phyloP scores from a whole-genome alignment of 2,888 invertebrate genomes.

The Eulithis testata region DNA sequence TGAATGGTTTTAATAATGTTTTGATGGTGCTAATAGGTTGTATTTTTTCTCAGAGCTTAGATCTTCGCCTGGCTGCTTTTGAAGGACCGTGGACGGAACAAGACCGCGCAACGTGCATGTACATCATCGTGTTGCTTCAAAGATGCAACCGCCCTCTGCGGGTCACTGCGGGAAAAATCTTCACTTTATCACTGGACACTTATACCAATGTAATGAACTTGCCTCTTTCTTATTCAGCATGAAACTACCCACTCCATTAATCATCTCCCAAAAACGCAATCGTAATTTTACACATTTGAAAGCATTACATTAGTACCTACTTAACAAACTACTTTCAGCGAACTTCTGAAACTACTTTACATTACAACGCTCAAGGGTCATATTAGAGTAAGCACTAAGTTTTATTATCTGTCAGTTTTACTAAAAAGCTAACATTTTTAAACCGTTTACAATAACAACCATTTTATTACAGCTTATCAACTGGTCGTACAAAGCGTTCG shows the following conservation, averaged over 20 bases:
- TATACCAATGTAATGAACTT: slow-evolving; percentile 75
- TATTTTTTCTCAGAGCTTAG: slow-evolving; percentile 66
- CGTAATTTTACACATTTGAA: not conserved
- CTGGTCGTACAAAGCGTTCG: slow-evolving; percentile 82
- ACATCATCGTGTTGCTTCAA: slow-evolving; percentile 75
- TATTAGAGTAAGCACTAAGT: slow-evolving; percentile 1
- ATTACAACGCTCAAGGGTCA: slow-evolving; percentile 4
- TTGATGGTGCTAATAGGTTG: not conserved
- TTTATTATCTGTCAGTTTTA: slow-evolving; percentile 6
- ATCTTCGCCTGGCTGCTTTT: slow-evolving; percentile 79
- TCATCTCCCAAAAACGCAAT: not conserved
- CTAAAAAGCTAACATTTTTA: slow-evolving; percentile 13
- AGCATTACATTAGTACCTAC: too few relatives aligned
- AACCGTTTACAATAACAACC: slow-evolving; percentile 24
- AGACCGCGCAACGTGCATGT: slow-evolving; percentile 63
- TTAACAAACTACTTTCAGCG: too few relatives aligned
- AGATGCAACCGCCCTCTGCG: slow-evolving; percentile 79
- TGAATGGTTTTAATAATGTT: not conserved
- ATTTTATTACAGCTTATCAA: slow-evolving; percentile 76
- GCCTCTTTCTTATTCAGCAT: too few relatives aligned
- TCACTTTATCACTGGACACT: slow-evolving; percentile 78
- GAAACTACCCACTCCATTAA: too few relatives aligned
- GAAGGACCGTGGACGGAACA: slow-evolving; percentile 77
- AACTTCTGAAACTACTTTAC: slow-evolving; percentile 5
- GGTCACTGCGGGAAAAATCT: slow-evolving; percentile 82